Evolutionary conservation across 1,140 invertebrate species (phyloP).

Genomic region (Heliconius hermathena): DNA sequence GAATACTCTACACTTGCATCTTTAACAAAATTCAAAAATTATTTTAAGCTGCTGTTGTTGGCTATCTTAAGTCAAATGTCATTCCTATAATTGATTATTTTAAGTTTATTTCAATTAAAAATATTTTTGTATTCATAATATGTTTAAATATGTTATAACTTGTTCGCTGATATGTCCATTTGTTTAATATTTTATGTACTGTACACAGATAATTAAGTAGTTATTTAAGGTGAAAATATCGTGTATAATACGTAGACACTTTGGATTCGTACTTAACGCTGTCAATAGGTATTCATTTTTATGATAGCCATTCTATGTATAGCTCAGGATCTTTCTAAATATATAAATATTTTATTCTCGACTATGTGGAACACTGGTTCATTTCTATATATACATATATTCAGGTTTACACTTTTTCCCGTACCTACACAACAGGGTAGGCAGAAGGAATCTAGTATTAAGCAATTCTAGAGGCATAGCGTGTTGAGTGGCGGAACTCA

Average conservation of each 20-base stretch:
- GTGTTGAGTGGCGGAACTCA: no score
- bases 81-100: conserved; percentile 36
- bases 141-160: conserved; percentile 33
- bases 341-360: conserved; percentile 36
- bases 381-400: no score
- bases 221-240: conserved; percentile 52
- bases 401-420: no score
- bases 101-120: conserved; percentile 44
- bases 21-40: conserved; percentile 44
- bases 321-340: conserved; percentile 29
- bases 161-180: conserved; percentile 40
- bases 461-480: no score
- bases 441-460: no score
- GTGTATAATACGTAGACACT: conserved; percentile 40
- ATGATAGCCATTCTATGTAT: conserved; percentile 36
- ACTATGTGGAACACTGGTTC: conserved; percentile 18
- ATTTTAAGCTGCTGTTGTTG: conserved; percentile 36
- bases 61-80: conserved; percentile 38
- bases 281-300: conserved; percentile 44
- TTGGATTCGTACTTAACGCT: conserved; percentile 36
- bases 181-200: conserved; percentile 49
- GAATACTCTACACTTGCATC: conserved; percentile 37
- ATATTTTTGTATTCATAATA: conserved; percentile 33
- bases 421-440: no score
- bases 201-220: conserved; percentile 61